Evolutionary conservation across 1,140 invertebrate species (phyloP), one percentile per base, ranked within the genome.

Genomic region (Scylla paramamosain): DNA sequence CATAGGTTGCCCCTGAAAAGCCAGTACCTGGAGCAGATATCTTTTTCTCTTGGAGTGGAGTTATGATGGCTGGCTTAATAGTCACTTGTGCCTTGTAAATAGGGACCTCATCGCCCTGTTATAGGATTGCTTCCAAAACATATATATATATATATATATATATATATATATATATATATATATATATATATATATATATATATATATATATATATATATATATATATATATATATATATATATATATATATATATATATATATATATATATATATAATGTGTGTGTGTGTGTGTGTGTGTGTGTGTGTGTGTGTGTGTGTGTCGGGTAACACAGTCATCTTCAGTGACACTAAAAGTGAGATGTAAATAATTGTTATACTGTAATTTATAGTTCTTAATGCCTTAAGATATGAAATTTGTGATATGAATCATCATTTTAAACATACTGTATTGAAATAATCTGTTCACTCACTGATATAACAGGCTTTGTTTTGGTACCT

Each of bases 1-100:
- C 77, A 94, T 46, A 88, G 93, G 29, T 67, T 94, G n/a, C 93
- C 93, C 20, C 67, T 94, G 52, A 94, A 94, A 52, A 94, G 93
- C 29, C 93, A 94, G 0, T 94, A 94, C 77, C 29, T 94, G 31
- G 86, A 94, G 48, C 93, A 94, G 46, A 90, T 94, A n/a, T 94
- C 87, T 0, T 83, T 67, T 28, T 94, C 93, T 20, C 86, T 94
- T 28, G 93, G 93, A 16, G 93, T 94, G 16, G 93, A 94, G 52
- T 94, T 94, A 89, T 94, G 93, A 94, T 94, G 52, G 16, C 7
- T 84, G 32, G 45, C 83, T 39, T 86, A 28, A 16, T 93, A 93
- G 92, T 48, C 82, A 84, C 77, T 14, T 28, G 20, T 31, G 67
- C 67, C 67, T 77, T 88, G 20, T 88, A 32, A 25, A 88, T 7